These are phyloP conservation scores for Datnioides undecimradiatus DNA, from an alignment of 2,113 vertebrate genomes.

Conservation along the genomic window DNA sequence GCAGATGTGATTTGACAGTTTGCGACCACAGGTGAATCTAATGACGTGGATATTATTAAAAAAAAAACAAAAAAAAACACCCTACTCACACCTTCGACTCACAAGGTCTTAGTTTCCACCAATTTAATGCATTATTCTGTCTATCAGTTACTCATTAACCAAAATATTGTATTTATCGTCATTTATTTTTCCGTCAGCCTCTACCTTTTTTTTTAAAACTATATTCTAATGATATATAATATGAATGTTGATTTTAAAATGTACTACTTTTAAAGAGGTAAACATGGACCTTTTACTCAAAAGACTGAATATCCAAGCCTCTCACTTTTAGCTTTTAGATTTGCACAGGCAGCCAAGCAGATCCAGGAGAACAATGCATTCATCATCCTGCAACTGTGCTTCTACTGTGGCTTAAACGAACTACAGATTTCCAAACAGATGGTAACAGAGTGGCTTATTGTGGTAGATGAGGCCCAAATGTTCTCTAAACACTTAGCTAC, in stretches of 20 bases:
- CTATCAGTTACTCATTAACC: background rate
- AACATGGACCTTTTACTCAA: background rate
- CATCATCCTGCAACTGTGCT: conserved; percentile 1
- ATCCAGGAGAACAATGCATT: background rate
- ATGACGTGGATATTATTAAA: conserved; percentile 42
- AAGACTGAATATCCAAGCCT: background rate
- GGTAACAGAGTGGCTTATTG: conserved; percentile 14
- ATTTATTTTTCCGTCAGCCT: background rate
- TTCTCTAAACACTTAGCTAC: conserved; percentile 6
- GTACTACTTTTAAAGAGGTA: background rate
- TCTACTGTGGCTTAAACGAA: conserved; percentile 3
- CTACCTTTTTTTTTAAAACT: background rate
- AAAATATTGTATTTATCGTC: background rate
- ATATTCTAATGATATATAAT: background rate
- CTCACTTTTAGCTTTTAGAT: background rate
- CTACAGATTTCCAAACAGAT: conserved; percentile 34
- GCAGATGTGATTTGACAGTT: conserved; percentile 73
- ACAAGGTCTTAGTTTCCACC: conserved; percentile 11
- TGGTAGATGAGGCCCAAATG: conserved; percentile 22
- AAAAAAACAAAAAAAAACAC: conserved; percentile 39
- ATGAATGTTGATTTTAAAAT: background rate
- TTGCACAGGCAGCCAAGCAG: background rate
- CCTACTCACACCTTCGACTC: conserved; percentile 17
- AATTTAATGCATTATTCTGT: background rate
- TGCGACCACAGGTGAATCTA: conserved; percentile 64